Evolutionary conservation across 2,113 vertebrate genomes (phyloP), one percentile per base, ranked within the genome.

Genomic region (Lagopus leucura): DNA sequence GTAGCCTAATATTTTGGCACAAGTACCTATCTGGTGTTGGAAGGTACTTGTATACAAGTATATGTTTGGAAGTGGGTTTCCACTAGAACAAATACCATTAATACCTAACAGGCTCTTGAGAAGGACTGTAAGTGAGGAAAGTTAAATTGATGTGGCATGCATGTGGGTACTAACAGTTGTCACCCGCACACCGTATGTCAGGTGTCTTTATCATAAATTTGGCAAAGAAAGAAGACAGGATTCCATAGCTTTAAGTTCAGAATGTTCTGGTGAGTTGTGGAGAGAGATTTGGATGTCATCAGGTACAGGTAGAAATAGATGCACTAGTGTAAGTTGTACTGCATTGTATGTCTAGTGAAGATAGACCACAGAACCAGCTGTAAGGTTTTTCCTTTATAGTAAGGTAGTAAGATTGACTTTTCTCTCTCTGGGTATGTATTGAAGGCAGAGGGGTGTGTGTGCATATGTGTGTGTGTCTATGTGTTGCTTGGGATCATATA

Each of bases 141-240:
- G 11, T 5, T 65, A 38, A 77, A 74, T 65, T 86, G 11, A 11
- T 57, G 0, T 38, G 13, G 24, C 16, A 5, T 45, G 28, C 25
- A 81, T 16, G n/a, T 73, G 55, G 16, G 38, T 7, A 13, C 12
- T 1, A 2, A 19, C n/a, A 0, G 0, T 34, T 66, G n/a, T 19
- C 10, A 69, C 2, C 30, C 7, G 4, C 8, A 16, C 48, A 15
- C 57, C 76, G 15, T 65, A 16, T 2, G 0, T 32, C 80, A 11
- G 5, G 8, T 36, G 18, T 70, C 18, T 83, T 65, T 55, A 32
- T 58, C 38, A 36, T 69, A 70, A 65, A 52, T 74, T 72, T 50
- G 4, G 5, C 45, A 24, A 28, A 45, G 38, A 69, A 76, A 60
- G 75, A 47, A 40, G 38, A 6, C 32, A 45, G 34, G 72, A 21